Evolutionary conservation across 2,113 vertebrate species (phyloP), one percentile per base, ranked within the genome.

Genomic region (Dascyllus trimaculatus): DNA sequence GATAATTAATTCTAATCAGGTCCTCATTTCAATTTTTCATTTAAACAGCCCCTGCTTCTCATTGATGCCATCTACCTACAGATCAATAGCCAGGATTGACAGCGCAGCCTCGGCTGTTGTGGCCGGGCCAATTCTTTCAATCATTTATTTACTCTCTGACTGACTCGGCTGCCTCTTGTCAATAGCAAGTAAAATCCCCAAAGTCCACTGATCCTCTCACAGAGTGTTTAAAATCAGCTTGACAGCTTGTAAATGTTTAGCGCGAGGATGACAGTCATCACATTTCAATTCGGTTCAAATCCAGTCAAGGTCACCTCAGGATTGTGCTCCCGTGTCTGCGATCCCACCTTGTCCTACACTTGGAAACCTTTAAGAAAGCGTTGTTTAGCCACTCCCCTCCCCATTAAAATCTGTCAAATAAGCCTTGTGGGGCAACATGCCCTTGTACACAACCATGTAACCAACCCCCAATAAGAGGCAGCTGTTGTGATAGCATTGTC

Each of bases 121-220:
- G 88, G 79, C 85, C 72, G 1, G 88, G 90, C 81, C 88, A 87
- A 90, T 93, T 89, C 85, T 89, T 88, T 92, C 90, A 93, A 93
- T 93, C 90, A 94, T 94, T 94, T 94, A 93, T 94, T 93, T 89
- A 93, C 92, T 94, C 87, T 66, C 71, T 87, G 90, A 93, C 88
- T 93, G 92, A 93, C 92, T 91, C 84, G 32, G 75, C 86, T 86
- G 82, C 73, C 85, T 69, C 75, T 84, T 21, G 62, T 93, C 93
- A 88, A 91, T 89, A 87, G 19, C 26, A 49, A 78, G 57, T 69
- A 75, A 73, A 86, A 80, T 87, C 85, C 89, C 86, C 70, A 77
- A 59, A 72, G 84, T 49, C 85, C 75, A 67, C 61, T 68, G 80
- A 78, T 66, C 68, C 65, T 82, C 62, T 88, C 83, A 82, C 49